Base-by-base conservation (phyloP, 2,113 vertebrate species). In the Piprites chloris region DNA sequence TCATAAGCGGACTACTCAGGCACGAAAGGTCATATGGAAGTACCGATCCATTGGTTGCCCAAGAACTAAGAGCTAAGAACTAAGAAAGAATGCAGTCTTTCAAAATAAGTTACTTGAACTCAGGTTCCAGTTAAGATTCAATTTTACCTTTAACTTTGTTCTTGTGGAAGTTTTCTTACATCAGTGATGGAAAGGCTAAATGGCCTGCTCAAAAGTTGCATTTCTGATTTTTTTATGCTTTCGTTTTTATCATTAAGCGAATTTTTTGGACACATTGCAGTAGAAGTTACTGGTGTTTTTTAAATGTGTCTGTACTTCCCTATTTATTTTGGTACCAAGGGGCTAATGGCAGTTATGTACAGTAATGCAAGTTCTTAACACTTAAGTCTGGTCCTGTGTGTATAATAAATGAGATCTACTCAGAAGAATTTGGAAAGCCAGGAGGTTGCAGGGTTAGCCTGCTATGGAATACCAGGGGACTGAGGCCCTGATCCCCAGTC, bases 371-470 rank as follows among this genome's bases (percentile, higher is more conserved):
- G 91, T 94, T 94, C 90, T 94, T 93, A 94, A 82, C 3, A 5
- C 92, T 94, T 78, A 72, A 92, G 76, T 87, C 90, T 85, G 73
- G 88, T 92, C 93, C 96, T 93, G 28, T 50, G 95, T 93, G 93
- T 95, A 50, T 89, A 96, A 92, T 95, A 97, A 97, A 97, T 96
- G 96, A 97, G 96, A 94, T 96, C 95, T 88, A 96, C 90, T 96
- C 90, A 0, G 73, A 97, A 96, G 94, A 93, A 96, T 95, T 95
- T 96, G 95, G 93, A 97, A 96, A 97, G 90, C 96, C 92, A 79
- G 95, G 86, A 96, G 96, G 92, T 93, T 96, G 83, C 69, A 79
- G 93, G 93, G 96, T 96, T 97, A 97, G 95, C 92, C 69, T 96
- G 95, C 96, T 92, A 78, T 78, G 85, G 89, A 96, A 90, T 95